Evolutionary conservation across 2,797 vertebrate genomes (phyloP).

Genomic region (Luscinia megarhynchos): DNA sequence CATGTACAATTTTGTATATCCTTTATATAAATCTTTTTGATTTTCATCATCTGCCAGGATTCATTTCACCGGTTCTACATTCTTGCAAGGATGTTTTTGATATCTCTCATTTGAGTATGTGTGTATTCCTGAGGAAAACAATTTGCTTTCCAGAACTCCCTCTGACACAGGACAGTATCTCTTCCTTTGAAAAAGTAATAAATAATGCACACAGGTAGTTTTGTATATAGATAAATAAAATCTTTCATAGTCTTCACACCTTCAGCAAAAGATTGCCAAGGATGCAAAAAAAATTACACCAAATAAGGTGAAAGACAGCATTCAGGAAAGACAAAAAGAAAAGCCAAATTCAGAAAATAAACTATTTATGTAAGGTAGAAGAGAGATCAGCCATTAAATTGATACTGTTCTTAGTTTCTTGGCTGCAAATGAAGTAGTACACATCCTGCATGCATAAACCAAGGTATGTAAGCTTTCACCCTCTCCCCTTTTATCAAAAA

Average conservation of each 20-base stretch:
- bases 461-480: neutral
- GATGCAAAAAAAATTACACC: neutral
- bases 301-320: neutral
- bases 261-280: neutral
- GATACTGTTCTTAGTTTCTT: neutral
- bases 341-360: neutral
- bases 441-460: neutral
- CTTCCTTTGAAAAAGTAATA: slow-evolving; percentile 23
- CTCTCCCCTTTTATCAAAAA: neutral
- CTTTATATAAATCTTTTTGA: neutral
- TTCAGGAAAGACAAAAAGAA: neutral
- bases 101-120: neutral
- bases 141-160: slow-evolving; percentile 26
- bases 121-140: neutral
- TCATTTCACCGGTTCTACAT: neutral
- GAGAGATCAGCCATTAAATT: neutral
- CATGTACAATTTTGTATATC: neutral
- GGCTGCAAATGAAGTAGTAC: neutral
- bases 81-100: neutral
- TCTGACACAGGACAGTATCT: neutral
- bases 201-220: neutral
- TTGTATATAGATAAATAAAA: neutral
- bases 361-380: neutral
- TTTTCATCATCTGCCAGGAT: neutral
- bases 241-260: neutral